Conservation (phyloP, 2,797 vertebrate genomes). For the Phoeniculus purpureus region DNA sequence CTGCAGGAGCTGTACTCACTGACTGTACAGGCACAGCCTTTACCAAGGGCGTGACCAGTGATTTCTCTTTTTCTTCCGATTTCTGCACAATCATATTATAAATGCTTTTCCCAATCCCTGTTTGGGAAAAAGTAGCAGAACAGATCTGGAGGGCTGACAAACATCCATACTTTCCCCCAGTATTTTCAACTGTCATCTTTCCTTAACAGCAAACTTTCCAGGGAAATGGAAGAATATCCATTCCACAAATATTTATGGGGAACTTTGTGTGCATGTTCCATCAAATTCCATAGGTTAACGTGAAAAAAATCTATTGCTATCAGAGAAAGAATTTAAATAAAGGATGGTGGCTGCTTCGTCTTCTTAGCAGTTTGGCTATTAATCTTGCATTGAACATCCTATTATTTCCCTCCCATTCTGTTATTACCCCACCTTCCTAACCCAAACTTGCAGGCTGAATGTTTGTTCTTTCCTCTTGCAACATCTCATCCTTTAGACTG, state of each 20-base stretch:
- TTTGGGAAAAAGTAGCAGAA: background rate
- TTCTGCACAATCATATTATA: background rate
- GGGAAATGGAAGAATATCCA: slow-evolving; percentile 17
- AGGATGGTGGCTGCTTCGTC: background rate
- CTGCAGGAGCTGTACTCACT: background rate
- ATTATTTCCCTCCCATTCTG: background rate
- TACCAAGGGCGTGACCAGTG: background rate
- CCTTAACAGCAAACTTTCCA: background rate
- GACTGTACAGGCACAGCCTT: background rate
- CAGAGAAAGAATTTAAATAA: background rate
- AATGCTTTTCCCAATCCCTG: background rate
- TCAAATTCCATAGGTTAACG: too few relatives aligned
- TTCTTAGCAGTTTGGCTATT: background rate
- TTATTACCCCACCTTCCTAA: background rate
- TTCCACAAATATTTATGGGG: slow-evolving; percentile 12
- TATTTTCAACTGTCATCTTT: slow-evolving; percentile 1
- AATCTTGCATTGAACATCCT: background rate
- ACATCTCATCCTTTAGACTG: background rate
- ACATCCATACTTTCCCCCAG: background rate
- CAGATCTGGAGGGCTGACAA: background rate
- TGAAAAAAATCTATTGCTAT: too few relatives aligned
- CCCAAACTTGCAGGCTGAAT: background rate
- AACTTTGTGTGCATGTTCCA: background rate
- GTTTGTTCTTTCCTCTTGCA: background rate
- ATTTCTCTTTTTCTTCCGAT: background rate